Conservation (phyloP, 1,140 invertebrate species). For the Drosophila novamexicana region DNA sequence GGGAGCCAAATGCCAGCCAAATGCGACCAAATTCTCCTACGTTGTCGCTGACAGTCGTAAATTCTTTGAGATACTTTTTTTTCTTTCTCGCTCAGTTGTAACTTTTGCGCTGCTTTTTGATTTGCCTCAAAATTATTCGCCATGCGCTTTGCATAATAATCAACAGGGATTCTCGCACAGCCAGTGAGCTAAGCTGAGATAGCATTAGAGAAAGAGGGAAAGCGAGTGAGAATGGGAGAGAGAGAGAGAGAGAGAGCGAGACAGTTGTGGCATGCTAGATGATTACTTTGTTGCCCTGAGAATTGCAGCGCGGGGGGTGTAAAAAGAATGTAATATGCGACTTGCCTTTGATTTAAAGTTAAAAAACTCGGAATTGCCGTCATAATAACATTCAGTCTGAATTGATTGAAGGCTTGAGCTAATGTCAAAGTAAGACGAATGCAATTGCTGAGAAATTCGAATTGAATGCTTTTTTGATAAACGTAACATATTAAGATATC, state of each 20-base stretch:
- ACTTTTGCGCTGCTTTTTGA: constrained; percentile 45
- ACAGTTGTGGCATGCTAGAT: constrained; percentile 30
- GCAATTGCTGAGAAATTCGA: neutral
- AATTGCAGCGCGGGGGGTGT: constrained; percentile 1
- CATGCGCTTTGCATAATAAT: constrained; percentile 58
- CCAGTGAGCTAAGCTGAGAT: constrained; percentile 9
- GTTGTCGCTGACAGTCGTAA: constrained; percentile 51
- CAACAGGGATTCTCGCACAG: constrained; percentile 39
- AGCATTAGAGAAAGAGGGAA: neutral
- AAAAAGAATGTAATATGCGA: constrained; percentile 20
- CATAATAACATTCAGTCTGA: constrained; percentile 6
- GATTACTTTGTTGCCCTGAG: constrained; percentile 47
- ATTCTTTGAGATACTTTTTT: constrained; percentile 36
- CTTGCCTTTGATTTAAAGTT: constrained; percentile 23
- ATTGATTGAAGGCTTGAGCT: neutral
- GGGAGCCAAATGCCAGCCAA: constrained; percentile 24
- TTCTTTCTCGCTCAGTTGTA: constrained; percentile 18
- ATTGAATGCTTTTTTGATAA: too few species aligned
- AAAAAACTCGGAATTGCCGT: constrained; percentile 7
- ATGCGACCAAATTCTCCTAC: constrained; percentile 31
- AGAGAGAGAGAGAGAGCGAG: neutral
- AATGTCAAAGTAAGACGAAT: neutral
- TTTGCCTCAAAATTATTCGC: constrained; percentile 55
- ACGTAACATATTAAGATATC: too few species aligned
- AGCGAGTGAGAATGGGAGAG: neutral